phyloP scores from a whole-genome alignment of 1,140 invertebrate species.

The Apocrypta bakeri region DNA sequence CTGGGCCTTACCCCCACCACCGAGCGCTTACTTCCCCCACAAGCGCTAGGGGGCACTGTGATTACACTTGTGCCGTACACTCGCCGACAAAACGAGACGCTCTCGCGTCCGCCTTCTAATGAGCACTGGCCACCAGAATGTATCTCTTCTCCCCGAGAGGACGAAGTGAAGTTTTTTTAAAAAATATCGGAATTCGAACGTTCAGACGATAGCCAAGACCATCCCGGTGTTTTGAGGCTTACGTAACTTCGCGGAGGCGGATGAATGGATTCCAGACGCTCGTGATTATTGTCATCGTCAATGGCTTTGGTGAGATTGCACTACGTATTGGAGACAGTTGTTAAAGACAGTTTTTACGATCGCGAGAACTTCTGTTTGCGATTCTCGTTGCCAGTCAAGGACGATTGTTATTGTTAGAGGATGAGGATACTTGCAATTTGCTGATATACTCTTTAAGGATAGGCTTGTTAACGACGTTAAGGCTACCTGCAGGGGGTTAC shows the following conservation, averaged over 20 bases:
- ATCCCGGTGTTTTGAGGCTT: background rate
- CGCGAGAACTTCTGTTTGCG: slow-evolving; percentile 23
- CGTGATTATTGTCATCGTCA: slow-evolving; percentile 4
- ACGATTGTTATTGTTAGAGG: background rate
- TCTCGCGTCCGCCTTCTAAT: slow-evolving; percentile 58
- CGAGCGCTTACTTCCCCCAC: slow-evolving; percentile 41
- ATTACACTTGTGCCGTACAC: slow-evolving; percentile 65
- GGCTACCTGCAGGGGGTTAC: background rate
- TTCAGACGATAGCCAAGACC: background rate
- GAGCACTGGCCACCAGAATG: too few relatives aligned
- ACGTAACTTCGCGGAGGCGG: background rate
- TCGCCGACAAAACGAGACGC: slow-evolving; percentile 69
- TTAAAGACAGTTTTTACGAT: slow-evolving; percentile 21
- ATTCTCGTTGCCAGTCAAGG: background rate
- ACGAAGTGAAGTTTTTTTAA: background rate
- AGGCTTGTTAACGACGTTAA: background rate
- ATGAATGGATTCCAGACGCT: background rate
- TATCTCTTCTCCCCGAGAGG: too few relatives aligned
- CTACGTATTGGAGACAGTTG: background rate
- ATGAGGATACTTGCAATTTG: background rate
- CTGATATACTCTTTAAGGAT: background rate
- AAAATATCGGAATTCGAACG: background rate
- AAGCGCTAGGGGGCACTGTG: slow-evolving; percentile 70
- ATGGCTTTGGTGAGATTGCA: background rate
- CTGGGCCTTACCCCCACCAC: slow-evolving; percentile 21